Base-by-base conservation (phyloP, 2,888 invertebrate species). In the Barypeithes pellucidus region DNA sequence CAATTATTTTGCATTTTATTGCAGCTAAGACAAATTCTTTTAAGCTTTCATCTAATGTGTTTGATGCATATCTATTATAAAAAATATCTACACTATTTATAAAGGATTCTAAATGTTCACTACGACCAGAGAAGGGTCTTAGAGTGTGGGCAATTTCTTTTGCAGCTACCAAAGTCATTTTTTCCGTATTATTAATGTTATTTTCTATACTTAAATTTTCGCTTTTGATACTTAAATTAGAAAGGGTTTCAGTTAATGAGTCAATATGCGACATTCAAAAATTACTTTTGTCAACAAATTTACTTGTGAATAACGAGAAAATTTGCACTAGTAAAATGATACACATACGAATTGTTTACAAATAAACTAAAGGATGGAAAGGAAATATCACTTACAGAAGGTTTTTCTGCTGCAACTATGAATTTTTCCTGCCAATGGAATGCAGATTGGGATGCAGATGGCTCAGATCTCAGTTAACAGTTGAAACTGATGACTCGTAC, bases 101-200 rank as follows among this genome's bases (percentile, higher is more conserved):
- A 71, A 71, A 71, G 7, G 4, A 71, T 33, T 57, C 71, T 24
- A 71, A 57, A 65, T 65, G 69, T 69, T 69, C 69, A 22, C 60
- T 60, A 18, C 33, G 52, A 11, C 65, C 65, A 8, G 60, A 8
- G 33, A 60, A 60, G 5, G 20, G 22, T 20, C 41, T 22, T n/a
- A 68, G 1, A 12, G 68, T 68, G 12, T 29, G 29, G 11, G 60
- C 68, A 61, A 68, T 68, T 68, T 68, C 68, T 68, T 59, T 68
- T 3, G 68, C 68, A n/a, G 67, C 67, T 3, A 3, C 16, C 11
- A 47, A 0, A n/a, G 29, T 45, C 47, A 63, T 63, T 1, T 50
- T 50, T 50, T 20, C 3, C 20, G 41, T 20, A 9, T 12, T 60
- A 36, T 12, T 36, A 7, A 7, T 3, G 29, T 22, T 41, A n/a